A percentile compares a stretch with the other conserved stretches of the same genome.
phyloP scores from a whole-genome alignment of 2,797 vertebrate species.

The Telmatherina bonti region DNA sequence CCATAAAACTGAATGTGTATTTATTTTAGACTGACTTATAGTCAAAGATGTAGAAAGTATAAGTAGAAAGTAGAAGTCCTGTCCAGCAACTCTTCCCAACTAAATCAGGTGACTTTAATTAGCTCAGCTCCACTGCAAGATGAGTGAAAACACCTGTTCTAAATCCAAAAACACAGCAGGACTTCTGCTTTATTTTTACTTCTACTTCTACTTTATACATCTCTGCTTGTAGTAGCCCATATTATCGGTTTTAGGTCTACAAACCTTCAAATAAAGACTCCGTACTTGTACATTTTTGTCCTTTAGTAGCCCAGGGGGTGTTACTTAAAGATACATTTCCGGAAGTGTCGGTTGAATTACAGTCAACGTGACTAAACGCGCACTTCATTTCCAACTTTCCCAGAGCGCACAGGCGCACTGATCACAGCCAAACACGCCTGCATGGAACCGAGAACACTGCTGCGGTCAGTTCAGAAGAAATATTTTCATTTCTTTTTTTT shows the following conservation, averaged over 20 bases:
- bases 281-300: not conserved
- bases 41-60: too few relatives aligned
- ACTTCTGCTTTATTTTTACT: too few relatives aligned
- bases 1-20: too few relatives aligned
- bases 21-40: not conserved
- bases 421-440: constrained; percentile 55
- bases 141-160: too few relatives aligned
- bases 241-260: too few relatives aligned
- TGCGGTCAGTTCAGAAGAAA: constrained; percentile 40
- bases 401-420: constrained; percentile 73
- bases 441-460: constrained; percentile 44
- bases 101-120: too few relatives aligned
- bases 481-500: not conserved
- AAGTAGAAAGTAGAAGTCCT: too few relatives aligned
- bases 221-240: too few relatives aligned
- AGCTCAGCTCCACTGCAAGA: too few relatives aligned
- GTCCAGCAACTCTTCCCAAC: too few relatives aligned
- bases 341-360: constrained; percentile 9
- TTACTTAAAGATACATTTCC: constrained; percentile 33
- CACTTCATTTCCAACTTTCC: constrained; percentile 74
- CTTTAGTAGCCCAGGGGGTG: not conserved
- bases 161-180: too few relatives aligned
- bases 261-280: not conserved
- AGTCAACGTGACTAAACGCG: constrained; percentile 46
- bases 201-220: too few relatives aligned